Evolutionary conservation across 2,113 vertebrate species (phyloP).

Genomic region (Lepus americanus): DNA sequence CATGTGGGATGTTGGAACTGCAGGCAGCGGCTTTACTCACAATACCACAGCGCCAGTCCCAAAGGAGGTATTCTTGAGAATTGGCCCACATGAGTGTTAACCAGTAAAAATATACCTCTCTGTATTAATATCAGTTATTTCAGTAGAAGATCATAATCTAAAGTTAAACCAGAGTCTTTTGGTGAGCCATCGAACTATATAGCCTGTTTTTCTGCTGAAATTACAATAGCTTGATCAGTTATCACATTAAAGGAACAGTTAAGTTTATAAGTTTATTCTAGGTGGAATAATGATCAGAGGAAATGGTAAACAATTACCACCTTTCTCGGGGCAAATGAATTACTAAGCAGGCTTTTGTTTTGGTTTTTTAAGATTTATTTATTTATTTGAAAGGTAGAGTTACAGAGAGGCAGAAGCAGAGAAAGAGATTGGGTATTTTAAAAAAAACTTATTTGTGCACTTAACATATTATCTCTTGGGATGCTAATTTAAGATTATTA

Average conservation of each 20-base stretch:
- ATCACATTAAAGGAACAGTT: constrained; percentile 10
- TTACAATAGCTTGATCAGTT: neutral
- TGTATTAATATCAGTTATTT: constrained; percentile 10
- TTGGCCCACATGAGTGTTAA: neutral
- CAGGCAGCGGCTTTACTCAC: too few species aligned
- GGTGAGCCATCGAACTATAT: neutral
- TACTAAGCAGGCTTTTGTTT: neutral
- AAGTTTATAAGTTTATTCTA: constrained; percentile 19
- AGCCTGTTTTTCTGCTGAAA: constrained; percentile 10
- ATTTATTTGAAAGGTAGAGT: too few species aligned
- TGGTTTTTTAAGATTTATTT: neutral
- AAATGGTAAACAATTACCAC: neutral
- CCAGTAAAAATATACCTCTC: constrained; percentile 10
- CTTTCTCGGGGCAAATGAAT: neutral
- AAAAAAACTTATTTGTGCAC: neutral
- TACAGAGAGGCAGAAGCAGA: too few species aligned
- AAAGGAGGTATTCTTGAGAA: neutral
- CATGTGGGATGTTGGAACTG: too few species aligned
- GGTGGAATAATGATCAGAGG: neutral
- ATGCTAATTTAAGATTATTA: neutral
- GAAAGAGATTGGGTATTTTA: too few species aligned
- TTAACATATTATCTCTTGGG: neutral
- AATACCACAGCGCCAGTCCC: too few species aligned
- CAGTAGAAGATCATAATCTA: neutral
- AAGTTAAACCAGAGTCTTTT: neutral